These are phyloP conservation scores for Nowickia ferox DNA, from an alignment of 2,888 invertebrate genomes.

Conservation along the genomic window DNA sequence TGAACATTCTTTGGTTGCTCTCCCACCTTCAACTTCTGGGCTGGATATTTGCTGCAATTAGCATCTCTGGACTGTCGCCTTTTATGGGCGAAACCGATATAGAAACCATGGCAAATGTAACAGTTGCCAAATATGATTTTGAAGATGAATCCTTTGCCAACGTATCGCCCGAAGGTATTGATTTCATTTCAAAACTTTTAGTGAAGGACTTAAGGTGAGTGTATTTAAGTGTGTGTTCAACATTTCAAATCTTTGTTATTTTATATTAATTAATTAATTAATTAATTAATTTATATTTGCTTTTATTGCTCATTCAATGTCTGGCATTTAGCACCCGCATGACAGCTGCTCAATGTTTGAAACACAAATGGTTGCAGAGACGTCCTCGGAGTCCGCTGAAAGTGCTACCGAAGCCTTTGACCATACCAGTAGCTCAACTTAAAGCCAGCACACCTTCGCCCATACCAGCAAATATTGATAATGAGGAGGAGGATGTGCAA, in stretches of 20 bases:
- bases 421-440: constrained; percentile 77
- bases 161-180: constrained; percentile 96
- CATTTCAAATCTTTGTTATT: neutral
- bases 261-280: neutral
- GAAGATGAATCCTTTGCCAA: constrained; percentile 98
- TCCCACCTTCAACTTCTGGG: constrained; percentile 1
- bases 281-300: constrained; percentile 34
- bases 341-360: constrained; percentile 92
- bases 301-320: constrained; percentile 74
- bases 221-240: neutral
- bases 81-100: constrained; percentile 99
- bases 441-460: constrained; percentile 81
- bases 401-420: constrained; percentile 77
- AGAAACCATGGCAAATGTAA: constrained; percentile 99
- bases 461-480: constrained; percentile 72
- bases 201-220: constrained; percentile 95
- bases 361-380: constrained; percentile 92
- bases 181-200: constrained; percentile 96
- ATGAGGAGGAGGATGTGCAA: constrained; percentile 60
- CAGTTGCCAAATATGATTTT: constrained; percentile 98
- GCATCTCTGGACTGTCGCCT: constrained; percentile 97
- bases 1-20: constrained; percentile 13
- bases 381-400: constrained; percentile 82
- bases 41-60: constrained; percentile 77
- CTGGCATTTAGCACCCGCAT: constrained; percentile 88